phyloP scores from a whole-genome alignment of 2,113 vertebrate genomes.

The Mobula birostris region DNA sequence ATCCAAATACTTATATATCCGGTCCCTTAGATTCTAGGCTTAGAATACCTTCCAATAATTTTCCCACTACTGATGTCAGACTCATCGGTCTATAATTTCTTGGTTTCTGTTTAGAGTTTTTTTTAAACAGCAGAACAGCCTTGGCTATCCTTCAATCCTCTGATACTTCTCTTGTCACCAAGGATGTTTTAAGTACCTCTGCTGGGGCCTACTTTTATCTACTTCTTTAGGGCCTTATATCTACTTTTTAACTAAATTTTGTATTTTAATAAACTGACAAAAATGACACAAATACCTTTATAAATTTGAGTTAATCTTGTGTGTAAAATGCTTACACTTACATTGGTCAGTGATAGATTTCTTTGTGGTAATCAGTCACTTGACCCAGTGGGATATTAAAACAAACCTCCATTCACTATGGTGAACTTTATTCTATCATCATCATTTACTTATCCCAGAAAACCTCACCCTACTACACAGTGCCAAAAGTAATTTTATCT shows the following conservation, averaged over 20 bases:
- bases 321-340: neutral
- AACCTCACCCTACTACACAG: neutral
- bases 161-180: too few species aligned
- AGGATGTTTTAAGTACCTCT: too few species aligned
- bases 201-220: too few species aligned
- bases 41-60: too few species aligned
- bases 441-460: neutral
- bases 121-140: too few species aligned
- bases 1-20: too few species aligned
- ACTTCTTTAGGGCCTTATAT: too few species aligned
- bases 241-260: neutral
- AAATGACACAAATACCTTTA: neutral
- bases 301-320: neutral
- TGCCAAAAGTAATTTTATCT: neutral
- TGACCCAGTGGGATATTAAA: neutral
- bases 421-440: neutral
- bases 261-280: neutral
- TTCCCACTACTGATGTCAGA: too few species aligned
- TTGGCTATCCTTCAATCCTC: too few species aligned
- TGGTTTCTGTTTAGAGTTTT: too few species aligned
- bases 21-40: too few species aligned
- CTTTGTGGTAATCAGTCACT: neutral
- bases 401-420: neutral
- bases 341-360: neutral
- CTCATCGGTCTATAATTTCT: too few species aligned